phyloP scores from a whole-genome alignment of 2,888 invertebrate species.

The Linyphia triangularis region DNA sequence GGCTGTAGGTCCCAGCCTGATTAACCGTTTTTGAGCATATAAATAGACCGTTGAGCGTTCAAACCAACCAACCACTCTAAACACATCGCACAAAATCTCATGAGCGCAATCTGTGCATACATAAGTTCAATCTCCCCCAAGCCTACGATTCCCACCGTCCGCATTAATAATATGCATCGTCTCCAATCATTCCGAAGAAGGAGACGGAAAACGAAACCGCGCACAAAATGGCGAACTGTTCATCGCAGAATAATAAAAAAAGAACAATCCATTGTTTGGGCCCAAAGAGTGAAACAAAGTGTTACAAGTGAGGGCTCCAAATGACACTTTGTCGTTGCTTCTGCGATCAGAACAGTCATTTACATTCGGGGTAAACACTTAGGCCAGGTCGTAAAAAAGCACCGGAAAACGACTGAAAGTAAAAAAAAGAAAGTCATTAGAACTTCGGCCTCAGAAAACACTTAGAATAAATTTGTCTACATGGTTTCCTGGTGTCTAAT shows the following conservation, averaged over 20 bases:
- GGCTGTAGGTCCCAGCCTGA: no score
- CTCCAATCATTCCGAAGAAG: background rate
- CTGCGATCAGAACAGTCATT: slow-evolving; percentile 8
- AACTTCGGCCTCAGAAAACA: background rate
- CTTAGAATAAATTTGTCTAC: slow-evolving; percentile 8
- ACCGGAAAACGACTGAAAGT: background rate
- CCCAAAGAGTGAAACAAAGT: slow-evolving; percentile 12
- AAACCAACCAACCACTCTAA: no score
- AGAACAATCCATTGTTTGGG: slow-evolving; percentile 11
- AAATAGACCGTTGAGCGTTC: no score
- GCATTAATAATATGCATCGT: background rate
- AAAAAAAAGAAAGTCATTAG: background rate
- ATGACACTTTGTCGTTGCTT: background rate
- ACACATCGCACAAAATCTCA: no score
- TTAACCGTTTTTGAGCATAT: no score
- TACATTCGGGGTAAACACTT: background rate
- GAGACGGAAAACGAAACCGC: background rate
- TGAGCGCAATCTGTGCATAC: no score
- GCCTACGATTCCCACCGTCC: background rate
- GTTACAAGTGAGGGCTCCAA: slow-evolving; percentile 4
- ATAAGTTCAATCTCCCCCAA: background rate
- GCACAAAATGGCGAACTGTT: background rate
- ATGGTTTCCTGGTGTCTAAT: slow-evolving; percentile 27
- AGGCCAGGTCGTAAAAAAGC: background rate
- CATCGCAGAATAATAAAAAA: background rate